These are phyloP conservation scores for Trichonephila clavata DNA, from an alignment of 1,140 invertebrate genomes.

Conservation along the genomic window DNA sequence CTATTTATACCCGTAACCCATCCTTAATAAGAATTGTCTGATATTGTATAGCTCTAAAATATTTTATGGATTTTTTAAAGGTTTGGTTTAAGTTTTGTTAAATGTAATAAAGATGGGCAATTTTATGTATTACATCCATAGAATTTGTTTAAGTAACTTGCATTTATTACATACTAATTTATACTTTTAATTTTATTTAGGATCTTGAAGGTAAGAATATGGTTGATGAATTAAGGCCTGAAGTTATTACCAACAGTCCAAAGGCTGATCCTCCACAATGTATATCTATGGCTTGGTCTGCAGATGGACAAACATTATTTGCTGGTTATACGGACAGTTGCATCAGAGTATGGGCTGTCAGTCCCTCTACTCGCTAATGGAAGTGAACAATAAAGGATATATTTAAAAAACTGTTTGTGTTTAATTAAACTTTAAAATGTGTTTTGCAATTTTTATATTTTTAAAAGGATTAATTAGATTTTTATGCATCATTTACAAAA, in stretches of 20 bases:
- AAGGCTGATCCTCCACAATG: conserved; percentile 97
- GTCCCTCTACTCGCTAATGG: conserved; percentile 62
- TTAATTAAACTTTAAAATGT: not conserved
- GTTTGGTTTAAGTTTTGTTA: too few species aligned
- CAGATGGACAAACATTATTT: conserved; percentile 99
- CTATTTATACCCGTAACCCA: too few species aligned
- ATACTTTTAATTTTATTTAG: conserved; percentile 81
- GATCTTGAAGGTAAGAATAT: conserved; percentile 99
- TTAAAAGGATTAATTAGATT: not conserved
- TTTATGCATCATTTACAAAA: not conserved
- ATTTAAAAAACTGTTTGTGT: not conserved
- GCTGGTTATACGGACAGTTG: conserved; percentile 99
- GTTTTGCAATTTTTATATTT: not conserved
- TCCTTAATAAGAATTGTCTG: too few species aligned
- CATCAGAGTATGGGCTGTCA: conserved; percentile 99
- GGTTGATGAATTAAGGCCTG: conserved; percentile 98
- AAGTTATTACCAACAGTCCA: conserved; percentile 87
- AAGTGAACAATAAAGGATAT: not conserved
- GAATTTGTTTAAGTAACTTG: too few species aligned
- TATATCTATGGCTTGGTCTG: conserved; percentile 98
- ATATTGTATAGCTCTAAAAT: too few species aligned
- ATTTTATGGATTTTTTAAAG: too few species aligned
- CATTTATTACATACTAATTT: too few species aligned
- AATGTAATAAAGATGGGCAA: too few species aligned
- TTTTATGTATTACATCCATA: too few species aligned